These are phyloP conservation scores for Albula glossodonta DNA, from an alignment of 2,113 vertebrate genomes.

Conservation along the genomic window DNA sequence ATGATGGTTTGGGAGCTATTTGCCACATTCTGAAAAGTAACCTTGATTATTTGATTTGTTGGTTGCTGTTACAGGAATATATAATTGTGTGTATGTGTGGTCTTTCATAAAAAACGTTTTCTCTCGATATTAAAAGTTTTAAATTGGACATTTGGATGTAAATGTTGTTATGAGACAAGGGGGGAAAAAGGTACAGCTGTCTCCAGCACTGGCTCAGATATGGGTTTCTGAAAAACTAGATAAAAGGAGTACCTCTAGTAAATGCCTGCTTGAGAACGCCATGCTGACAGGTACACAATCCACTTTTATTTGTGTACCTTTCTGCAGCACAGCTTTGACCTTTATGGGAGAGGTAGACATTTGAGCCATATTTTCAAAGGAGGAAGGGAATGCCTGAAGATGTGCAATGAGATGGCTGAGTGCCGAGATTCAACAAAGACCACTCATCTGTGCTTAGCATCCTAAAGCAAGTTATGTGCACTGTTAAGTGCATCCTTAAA, in stretches of 20 bases:
- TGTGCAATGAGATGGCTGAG: not conserved
- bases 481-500: too few relatives aligned
- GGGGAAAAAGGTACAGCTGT: not conserved
- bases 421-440: not conserved
- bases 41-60: not conserved
- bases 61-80: not conserved
- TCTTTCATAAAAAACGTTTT: not conserved
- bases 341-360: not conserved
- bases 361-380: not conserved
- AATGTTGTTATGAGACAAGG: not conserved
- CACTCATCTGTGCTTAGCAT: not conserved
- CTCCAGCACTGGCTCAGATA: not conserved
- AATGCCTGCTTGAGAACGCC: not conserved
- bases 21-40: not conserved
- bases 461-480: not conserved
- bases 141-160: not conserved
- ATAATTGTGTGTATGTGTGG: not conserved
- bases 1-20: not conserved
- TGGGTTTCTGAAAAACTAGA: not conserved
- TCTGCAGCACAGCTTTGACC: constrained; percentile 1
- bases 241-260: not conserved
- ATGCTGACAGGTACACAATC: not conserved
- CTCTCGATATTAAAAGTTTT: not conserved
- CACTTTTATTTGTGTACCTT: not conserved
- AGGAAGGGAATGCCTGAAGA: not conserved